These are phyloP conservation scores for Pelusios castaneus DNA, from an alignment of 2,113 vertebrate species.

Conservation along the genomic window DNA sequence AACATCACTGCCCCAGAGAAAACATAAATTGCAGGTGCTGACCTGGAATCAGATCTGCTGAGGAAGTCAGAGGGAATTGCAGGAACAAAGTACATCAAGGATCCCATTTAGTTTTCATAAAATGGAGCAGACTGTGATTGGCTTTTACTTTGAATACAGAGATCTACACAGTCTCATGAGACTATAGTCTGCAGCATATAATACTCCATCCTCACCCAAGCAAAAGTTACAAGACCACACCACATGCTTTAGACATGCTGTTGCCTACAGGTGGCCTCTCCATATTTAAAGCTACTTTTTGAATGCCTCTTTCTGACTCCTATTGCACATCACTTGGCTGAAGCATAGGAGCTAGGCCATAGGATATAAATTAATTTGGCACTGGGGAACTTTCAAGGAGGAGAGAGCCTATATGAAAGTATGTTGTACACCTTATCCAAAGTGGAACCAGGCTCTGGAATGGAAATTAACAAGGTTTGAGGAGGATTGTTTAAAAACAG, in stretches of 20 bases:
- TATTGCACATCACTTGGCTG: neutral
- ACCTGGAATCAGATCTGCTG: neutral
- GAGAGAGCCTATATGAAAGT: neutral
- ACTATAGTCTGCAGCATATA: conserved; percentile 31
- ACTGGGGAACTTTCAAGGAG: neutral
- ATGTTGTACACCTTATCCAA: neutral
- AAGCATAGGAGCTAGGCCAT: neutral
- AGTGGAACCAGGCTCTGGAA: neutral
- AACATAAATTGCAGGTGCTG: neutral
- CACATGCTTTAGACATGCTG: conserved; percentile 36
- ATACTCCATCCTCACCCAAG: conserved; percentile 30
- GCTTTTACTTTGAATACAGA: conserved; percentile 44
- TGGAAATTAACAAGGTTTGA: neutral
- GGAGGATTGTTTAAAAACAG: neutral
- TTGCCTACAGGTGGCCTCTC: conserved; percentile 32
- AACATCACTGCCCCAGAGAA: neutral
- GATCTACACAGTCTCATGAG: neutral
- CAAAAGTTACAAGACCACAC: conserved; percentile 11
- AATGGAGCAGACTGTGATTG: conserved; percentile 58
- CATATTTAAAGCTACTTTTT: conserved; percentile 66
- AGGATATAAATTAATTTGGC: neutral
- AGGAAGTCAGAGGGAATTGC: neutral
- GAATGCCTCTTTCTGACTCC: conserved; percentile 32
- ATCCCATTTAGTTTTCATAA: conserved; percentile 63
- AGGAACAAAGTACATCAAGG: conserved; percentile 55